A percentile compares a stretch with the other conserved stretches of the same genome.
phyloP scores from a whole-genome alignment of 2,113 vertebrate genomes.

The Pampusana beccarii region DNA sequence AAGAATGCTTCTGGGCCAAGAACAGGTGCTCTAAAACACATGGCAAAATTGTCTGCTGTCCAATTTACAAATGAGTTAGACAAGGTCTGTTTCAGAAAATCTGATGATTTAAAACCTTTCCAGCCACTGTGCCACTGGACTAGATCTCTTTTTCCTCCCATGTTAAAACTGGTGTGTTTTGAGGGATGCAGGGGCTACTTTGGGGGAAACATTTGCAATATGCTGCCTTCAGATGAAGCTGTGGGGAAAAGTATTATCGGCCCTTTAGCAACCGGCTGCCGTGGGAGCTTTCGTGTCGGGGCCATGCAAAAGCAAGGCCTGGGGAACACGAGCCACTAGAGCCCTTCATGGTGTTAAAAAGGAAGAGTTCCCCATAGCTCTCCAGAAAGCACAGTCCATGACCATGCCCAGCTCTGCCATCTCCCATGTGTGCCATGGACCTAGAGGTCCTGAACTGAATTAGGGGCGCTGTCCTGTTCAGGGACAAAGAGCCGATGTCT shows the following conservation, averaged over 20 bases:
- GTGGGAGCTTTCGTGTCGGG: background rate
- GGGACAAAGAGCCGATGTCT: background rate
- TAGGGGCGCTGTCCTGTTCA: background rate
- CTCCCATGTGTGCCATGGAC: fast-evolving
- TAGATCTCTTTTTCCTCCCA: background rate
- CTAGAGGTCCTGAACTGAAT: background rate
- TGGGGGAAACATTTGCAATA: background rate
- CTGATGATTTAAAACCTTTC: background rate
- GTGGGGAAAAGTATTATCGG: background rate
- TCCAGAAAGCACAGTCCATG: background rate
- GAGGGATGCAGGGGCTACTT: background rate
- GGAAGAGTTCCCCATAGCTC: background rate
- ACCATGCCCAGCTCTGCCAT: background rate
- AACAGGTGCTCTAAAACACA: background rate
- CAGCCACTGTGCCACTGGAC: background rate
- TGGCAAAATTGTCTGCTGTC: background rate
- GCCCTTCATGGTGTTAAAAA: background rate
- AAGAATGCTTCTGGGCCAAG: background rate
- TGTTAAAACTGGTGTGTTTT: background rate
- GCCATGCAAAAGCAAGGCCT: background rate
- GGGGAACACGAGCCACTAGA: background rate
- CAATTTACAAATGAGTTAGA: background rate
- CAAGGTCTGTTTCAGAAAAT: background rate
- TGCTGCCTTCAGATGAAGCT: background rate
- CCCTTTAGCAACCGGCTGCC: background rate